Evolutionary conservation across 2,113 vertebrate species (phyloP).

Genomic region (Oriolus oriolus): DNA sequence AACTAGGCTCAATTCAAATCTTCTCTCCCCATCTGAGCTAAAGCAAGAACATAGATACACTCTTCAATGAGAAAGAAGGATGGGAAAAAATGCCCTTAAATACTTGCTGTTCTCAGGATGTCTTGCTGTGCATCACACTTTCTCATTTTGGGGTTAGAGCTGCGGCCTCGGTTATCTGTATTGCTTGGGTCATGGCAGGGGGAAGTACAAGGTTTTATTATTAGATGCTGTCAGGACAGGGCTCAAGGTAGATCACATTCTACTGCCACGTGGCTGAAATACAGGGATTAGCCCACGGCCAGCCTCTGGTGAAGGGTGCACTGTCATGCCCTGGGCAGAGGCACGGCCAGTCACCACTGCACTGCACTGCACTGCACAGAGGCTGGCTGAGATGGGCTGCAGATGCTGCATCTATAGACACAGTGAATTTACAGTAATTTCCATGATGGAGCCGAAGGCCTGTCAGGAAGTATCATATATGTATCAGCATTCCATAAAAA

Average conservation of each 20-base stretch:
- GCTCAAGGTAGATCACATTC: background rate
- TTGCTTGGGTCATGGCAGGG: background rate
- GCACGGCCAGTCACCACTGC: rapidly evolving
- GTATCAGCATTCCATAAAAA: background rate
- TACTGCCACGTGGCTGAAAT: background rate
- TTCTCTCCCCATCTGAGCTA: background rate
- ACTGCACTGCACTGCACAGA: rapidly evolving
- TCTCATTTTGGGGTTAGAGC: background rate
- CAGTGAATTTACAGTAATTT: background rate
- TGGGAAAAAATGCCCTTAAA: background rate
- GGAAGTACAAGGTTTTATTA: background rate
- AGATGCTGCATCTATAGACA: background rate
- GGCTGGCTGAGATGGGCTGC: rapidly evolving
- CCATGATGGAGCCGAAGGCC: background rate
- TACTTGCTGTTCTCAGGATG: background rate
- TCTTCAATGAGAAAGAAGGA: background rate
- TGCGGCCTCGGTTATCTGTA: background rate
- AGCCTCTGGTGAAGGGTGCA: background rate
- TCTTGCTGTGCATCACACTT: background rate
- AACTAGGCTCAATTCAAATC: background rate
- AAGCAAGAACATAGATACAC: background rate
- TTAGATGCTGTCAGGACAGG: background rate
- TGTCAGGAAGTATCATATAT: background rate
- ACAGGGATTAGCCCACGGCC: background rate
- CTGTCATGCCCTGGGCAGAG: background rate